Percentiles rank a stretch among this genome's conserved stretches.
phyloP scores from a whole-genome alignment of 2,113 vertebrate species.

The Sterrhoptilus dennistouni region DNA sequence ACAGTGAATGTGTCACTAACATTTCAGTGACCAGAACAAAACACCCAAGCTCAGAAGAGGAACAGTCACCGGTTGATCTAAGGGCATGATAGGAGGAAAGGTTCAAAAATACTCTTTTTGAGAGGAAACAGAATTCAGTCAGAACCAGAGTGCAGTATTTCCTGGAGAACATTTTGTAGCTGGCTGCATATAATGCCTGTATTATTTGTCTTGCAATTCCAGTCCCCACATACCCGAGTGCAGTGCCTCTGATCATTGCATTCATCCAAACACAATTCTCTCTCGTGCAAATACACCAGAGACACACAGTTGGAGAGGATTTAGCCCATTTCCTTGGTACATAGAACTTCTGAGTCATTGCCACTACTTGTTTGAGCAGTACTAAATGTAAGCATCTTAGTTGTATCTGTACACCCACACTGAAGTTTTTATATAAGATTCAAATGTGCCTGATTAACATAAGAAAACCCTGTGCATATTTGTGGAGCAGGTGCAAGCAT shows the following conservation, averaged over 20 bases:
- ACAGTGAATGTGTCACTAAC: background rate
- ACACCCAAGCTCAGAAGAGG: rapidly evolving
- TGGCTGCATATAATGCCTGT: background rate
- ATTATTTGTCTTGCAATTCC: background rate
- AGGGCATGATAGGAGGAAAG: background rate
- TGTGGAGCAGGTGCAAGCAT: conserved; percentile 44
- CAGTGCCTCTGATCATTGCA: background rate
- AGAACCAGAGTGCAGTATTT: background rate
- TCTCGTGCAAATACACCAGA: background rate
- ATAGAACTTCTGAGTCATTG: conserved; percentile 27
- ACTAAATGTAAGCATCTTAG: conserved; percentile 43
- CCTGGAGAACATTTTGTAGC: background rate
- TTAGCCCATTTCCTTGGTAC: background rate
- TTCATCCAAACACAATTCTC: background rate
- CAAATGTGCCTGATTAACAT: conserved; percentile 47
- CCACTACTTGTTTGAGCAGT: conserved; percentile 31
- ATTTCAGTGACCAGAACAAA: background rate
- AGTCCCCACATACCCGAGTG: background rate
- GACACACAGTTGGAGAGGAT: background rate
- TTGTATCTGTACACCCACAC: conserved; percentile 46
- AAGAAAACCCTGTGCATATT: conserved; percentile 51
- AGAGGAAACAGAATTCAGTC: background rate
- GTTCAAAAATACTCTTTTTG: background rate
- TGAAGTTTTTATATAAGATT: conserved; percentile 55
- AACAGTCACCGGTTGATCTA: background rate